phyloP scores from a whole-genome alignment of 2,888 invertebrate genomes.

The Coleophora deauratella region DNA sequence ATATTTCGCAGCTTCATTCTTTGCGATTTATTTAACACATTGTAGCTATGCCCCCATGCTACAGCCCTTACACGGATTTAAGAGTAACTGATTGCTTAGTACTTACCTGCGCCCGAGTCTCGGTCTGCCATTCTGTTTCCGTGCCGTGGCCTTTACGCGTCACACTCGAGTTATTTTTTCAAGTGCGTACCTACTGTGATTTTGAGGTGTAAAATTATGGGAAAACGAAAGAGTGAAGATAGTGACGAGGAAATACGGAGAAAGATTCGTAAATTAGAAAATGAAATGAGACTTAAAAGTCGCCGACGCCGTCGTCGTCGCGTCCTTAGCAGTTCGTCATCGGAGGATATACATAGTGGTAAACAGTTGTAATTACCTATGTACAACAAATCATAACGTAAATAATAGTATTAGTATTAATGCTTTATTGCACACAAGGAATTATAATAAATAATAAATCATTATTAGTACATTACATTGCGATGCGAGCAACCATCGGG shows the following conservation, averaged over 20 bases:
- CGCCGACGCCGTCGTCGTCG: not conserved
- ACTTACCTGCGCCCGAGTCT: not conserved
- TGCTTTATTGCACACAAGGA: too few relatives aligned
- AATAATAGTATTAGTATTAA: too few relatives aligned
- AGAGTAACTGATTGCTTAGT: too few relatives aligned
- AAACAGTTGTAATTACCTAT: not conserved
- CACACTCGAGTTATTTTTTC: not conserved
- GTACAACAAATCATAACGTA: not conserved
- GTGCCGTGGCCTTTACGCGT: not conserved
- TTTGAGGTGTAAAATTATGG: not conserved
- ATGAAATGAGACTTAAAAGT: not conserved
- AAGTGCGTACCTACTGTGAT: not conserved
- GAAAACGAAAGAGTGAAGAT: not conserved
- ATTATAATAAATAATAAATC: not conserved
- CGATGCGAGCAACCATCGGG: constrained; percentile 1
- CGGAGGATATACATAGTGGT: not conserved
- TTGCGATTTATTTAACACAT: too few relatives aligned
- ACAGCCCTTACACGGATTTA: too few relatives aligned
- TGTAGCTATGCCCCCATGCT: too few relatives aligned
- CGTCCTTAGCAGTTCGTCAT: not conserved
- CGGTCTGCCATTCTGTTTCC: not conserved
- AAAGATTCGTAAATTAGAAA: too few relatives aligned
- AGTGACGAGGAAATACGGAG: not conserved
- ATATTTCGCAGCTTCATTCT: too few relatives aligned
- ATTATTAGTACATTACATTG: not conserved